A percentile compares a stretch with the other conserved stretches of the same genome.
Conservation (phyloP, 2,113 vertebrate genomes). For the Gavia stellata region DNA sequence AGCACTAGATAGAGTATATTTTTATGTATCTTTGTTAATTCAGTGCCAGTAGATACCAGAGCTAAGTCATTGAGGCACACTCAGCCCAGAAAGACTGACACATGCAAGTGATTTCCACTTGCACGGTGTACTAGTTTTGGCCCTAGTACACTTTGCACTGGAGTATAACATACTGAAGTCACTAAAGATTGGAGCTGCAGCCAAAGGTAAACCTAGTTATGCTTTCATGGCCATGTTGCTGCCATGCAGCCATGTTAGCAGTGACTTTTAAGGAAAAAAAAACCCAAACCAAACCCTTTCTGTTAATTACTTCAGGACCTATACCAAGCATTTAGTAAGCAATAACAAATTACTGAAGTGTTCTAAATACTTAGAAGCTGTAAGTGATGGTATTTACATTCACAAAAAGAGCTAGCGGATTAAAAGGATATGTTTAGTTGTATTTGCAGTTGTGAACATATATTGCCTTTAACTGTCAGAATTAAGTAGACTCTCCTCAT, state of each 20-base stretch:
- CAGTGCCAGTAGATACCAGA: too few species aligned
- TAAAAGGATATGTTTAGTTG: background rate
- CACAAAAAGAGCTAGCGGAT: background rate
- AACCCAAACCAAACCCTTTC: background rate
- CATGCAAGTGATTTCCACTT: fast-evolving
- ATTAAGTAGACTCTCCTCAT: background rate
- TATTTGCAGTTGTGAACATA: background rate
- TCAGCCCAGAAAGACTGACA: background rate
- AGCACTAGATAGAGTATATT: background rate
- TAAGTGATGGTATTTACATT: background rate
- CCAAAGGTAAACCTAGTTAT: background rate
- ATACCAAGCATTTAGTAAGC: background rate
- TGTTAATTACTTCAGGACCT: background rate
- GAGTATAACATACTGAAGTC: background rate
- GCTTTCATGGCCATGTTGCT: background rate
- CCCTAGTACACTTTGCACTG: background rate
- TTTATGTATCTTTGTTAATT: background rate
- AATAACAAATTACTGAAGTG: background rate
- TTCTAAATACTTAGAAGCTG: background rate
- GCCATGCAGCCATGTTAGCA: background rate
- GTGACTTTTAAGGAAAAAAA: background rate
- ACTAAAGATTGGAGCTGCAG: background rate
- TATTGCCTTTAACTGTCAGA: background rate
- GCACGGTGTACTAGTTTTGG: fast-evolving
- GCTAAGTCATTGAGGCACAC: background rate